Evolutionary conservation across 2,888 invertebrate genomes (phyloP).

Genomic region (Athalia cordata): DNA sequence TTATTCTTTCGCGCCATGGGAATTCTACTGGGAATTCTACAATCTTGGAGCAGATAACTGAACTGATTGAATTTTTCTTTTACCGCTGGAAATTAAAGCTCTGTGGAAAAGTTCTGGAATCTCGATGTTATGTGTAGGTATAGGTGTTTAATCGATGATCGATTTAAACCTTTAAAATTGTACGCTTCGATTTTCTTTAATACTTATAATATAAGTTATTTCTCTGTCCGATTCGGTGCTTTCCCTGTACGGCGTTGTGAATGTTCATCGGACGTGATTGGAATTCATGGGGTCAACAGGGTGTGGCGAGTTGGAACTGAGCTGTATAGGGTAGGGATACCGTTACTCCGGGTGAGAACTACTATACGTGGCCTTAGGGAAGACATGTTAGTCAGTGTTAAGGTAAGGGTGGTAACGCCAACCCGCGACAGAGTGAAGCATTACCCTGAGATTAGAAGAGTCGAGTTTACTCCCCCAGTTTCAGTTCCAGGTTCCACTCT

Average conservation of each 20-base stretch:
- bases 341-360: neutral
- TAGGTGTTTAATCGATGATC: no score
- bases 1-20: neutral
- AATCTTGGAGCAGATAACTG: neutral
- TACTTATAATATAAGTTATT: neutral
- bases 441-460: slow-evolving; percentile 25
- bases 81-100: neutral
- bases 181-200: neutral
- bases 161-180: neutral
- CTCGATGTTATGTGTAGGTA: neutral
- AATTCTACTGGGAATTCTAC: slow-evolving; percentile 10
- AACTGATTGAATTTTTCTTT: slow-evolving; percentile 23
- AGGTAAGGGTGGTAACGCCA: neutral
- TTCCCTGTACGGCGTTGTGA: neutral
- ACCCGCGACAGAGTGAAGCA: slow-evolving; percentile 21
- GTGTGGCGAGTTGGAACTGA: neutral
- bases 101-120: neutral
- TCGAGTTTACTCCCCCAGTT: neutral
- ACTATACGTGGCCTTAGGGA: neutral
- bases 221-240: neutral
- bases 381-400: neutral
- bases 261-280: slow-evolving; percentile 56
- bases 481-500: neutral
- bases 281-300: slow-evolving; percentile 53
- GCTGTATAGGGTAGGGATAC: neutral